Evolutionary conservation across 2,888 invertebrate genomes (phyloP), one percentile per base, ranked within the genome.

Genomic region (Priocnemis perturbator): DNA sequence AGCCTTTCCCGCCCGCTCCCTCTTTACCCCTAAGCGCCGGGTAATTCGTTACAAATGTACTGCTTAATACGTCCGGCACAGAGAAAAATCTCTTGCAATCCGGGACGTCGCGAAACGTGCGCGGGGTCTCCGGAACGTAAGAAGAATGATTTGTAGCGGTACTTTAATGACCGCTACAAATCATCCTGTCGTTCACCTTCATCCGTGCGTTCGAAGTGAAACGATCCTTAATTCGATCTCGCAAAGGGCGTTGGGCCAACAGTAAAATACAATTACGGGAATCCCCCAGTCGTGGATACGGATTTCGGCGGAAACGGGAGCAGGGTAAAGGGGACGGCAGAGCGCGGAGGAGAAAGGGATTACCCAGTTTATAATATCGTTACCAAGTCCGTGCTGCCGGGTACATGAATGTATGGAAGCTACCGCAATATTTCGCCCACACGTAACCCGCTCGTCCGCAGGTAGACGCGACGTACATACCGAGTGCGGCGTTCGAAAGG

Each of bases 291-390:
- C 48, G 73, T 44, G 44, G 20, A 58, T 60, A 47, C 62, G 60
- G 57, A 58, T 55, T 17, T 44, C 15, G 21, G 55, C 50, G 67
- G 47, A 26, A 21, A 50, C n/a, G 15, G 60, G 44, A 23, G 30
- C 44, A 59, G 53, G 20, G 47, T 48, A 21, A 47, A 45, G 64
- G 47, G 62, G 26, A 59, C 26, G 26, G 26, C 5, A 26, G n/a
- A 47, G 57, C 61, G 63, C 60, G 67, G 64, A 59, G 68, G 73
- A 73, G 66, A 57, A 69, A 74, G 70, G 73, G 83, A 85, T 85
- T 83, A 83, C 78, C 78, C 67, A 79, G 82, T 73, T 84, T 76
- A 45, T 76, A 76, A 85, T 78, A 81, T 80, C 75, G 76, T 81
- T 81, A 74, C 70, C 70, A 74, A 79, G 77, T 78, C 58, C 73